A percentile compares a stretch with the other conserved stretches of the same genome.
Evolutionary conservation across 2,888 invertebrate species (phyloP).

Genomic region (Sisyra nigra): DNA sequence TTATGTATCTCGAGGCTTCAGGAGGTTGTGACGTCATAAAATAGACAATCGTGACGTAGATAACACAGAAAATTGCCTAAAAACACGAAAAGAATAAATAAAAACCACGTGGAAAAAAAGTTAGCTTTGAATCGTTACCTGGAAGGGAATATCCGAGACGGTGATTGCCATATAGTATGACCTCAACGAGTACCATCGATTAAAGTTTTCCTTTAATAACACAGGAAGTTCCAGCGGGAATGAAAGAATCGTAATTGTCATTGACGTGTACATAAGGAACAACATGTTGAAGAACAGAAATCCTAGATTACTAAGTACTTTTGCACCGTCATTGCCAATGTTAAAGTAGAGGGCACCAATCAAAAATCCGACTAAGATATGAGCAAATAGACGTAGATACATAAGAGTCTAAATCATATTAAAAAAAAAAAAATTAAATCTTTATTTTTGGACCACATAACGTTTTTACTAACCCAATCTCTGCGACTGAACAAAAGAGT

Average conservation of each 20-base stretch:
- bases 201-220: conserved; percentile 85
- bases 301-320: conserved; percentile 90
- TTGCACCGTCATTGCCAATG: conserved; percentile 90
- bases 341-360: conserved; percentile 92
- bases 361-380: conserved; percentile 80
- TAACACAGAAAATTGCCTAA: conserved; percentile 82
- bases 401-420: conserved; percentile 72
- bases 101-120: too few relatives aligned
- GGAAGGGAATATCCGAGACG: conserved; percentile 93
- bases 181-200: conserved; percentile 90
- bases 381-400: conserved; percentile 86
- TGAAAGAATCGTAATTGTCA: conserved; percentile 96
- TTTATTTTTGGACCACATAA: too few relatives aligned
- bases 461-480: conserved; percentile 58
- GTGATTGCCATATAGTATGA: conserved; percentile 94
- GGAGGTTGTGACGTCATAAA: conserved; percentile 87
- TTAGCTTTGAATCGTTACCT: conserved; percentile 41
- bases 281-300: conserved; percentile 97
- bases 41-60: conserved; percentile 87
- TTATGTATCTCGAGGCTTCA: conserved; percentile 63
- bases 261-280: conserved; percentile 98
- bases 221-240: conserved; percentile 95
- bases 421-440: conserved; percentile 9
- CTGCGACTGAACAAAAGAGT: conserved; percentile 71
- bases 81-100: conserved; percentile 18